Evolutionary conservation across 2,113 vertebrate species (phyloP), one percentile per base, ranked within the genome.

Genomic region (Elaphurus davidianus): DNA sequence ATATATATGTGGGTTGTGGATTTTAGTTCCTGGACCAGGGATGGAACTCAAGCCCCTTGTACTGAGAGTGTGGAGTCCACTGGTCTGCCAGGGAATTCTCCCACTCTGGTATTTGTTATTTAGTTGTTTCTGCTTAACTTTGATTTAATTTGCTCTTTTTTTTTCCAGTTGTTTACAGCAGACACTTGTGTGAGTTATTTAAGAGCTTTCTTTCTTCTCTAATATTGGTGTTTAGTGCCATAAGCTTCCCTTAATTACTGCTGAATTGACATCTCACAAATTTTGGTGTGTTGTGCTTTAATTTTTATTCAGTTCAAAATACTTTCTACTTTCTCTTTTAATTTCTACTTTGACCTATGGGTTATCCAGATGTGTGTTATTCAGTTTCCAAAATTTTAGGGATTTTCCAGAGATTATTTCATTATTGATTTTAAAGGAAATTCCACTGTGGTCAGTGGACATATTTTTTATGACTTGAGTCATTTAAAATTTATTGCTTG

Each of bases 351-450:
- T 96, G 52, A 95, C 83, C 67, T 43, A 89, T 50, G 83, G 81
- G 5, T 94, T 95, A 91, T 67, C 54, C 76, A 93, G 43, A 89
- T 97, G 82, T 79, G 40, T 97, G n/a, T 92, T 91, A 93, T 93
- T 97, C 76, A 79, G 64, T 95, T 97, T 86, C 89, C 33, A 95
- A 97, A 97, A 97, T 91, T 96, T 91, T 96, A 95, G 92, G 92
- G 96, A 84, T 97, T 97, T 96, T 97, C 85, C 97, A 96, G 74
- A 97, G 64, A 57, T 87, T 30, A 30, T 74, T 92, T 94, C 47
- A 71, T 88, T 84, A 94, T 84, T 94, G 81, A 94, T 87, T 97
- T 96, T 84, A 92, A 91, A 96, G 94, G 81, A 97, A 96, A 97
- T 97, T 93, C 85, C 86, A 96, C 36, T 96, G 92, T 84, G 62